Evolutionary conservation across 2,113 vertebrate genomes (phyloP).

Genomic region (Heptranchias perlo): DNA sequence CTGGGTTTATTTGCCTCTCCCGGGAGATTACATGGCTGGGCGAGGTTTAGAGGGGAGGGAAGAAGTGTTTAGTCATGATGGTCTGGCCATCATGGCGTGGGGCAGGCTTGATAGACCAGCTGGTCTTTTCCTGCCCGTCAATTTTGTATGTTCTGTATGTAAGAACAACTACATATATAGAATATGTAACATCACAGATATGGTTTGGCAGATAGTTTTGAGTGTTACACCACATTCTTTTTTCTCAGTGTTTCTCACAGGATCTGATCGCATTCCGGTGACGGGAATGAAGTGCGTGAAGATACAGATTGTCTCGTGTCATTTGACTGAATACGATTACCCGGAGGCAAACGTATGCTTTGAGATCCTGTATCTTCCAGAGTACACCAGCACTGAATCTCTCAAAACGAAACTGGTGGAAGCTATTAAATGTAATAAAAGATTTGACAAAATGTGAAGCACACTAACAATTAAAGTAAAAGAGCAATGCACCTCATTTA

Average conservation of each 20-base stretch:
- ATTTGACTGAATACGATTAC: slow-evolving; percentile 51
- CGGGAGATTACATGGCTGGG: no score
- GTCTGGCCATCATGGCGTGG: no score
- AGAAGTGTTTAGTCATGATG: no score
- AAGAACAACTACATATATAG: no score
- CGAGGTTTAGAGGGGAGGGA: no score
- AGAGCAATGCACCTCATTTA: background rate
- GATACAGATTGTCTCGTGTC: slow-evolving; percentile 52
- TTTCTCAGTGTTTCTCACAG: slow-evolving; percentile 66
- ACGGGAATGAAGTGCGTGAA: slow-evolving; percentile 51
- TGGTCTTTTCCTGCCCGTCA: no score
- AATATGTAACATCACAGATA: background rate
- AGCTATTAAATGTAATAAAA: slow-evolving; percentile 59
- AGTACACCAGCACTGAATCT: slow-evolving; percentile 53
- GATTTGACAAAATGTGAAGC: slow-evolving; percentile 52
- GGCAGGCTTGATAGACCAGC: no score
- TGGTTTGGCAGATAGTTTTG: background rate
- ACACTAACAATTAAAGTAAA: background rate
- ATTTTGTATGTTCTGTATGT: no score
- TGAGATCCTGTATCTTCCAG: slow-evolving; percentile 52
- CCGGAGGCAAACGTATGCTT: slow-evolving; percentile 60
- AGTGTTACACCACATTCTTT: background rate
- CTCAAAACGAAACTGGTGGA: slow-evolving; percentile 54
- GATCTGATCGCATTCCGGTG: slow-evolving; percentile 59
- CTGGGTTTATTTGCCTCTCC: no score